These are phyloP conservation scores for Dolichallabes microphthalmus DNA, from an alignment of 2,113 vertebrate genomes.

Conservation along the genomic window DNA sequence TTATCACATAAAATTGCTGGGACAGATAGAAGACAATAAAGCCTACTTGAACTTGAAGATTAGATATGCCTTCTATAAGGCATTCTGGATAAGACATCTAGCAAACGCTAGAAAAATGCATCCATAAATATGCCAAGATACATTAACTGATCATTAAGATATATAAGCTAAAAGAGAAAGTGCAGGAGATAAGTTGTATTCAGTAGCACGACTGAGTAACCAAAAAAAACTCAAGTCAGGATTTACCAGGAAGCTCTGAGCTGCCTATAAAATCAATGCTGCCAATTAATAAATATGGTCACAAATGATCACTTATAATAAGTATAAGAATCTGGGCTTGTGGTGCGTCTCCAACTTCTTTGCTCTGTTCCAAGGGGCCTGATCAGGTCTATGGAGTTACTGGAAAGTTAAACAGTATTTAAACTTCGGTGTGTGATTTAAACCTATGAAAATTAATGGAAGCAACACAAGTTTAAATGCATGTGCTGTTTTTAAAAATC, in stretches of 20 bases:
- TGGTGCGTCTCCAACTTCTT: neutral
- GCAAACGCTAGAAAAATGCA: neutral
- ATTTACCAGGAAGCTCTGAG: neutral
- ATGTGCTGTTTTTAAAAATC: neutral
- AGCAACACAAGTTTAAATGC: neutral
- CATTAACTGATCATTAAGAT: slow-evolving; percentile 25
- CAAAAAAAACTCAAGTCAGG: neutral
- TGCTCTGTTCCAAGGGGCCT: neutral
- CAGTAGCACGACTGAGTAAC: neutral
- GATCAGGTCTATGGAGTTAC: neutral
- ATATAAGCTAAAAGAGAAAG: neutral
- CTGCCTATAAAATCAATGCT: neutral
- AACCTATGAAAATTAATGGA: neutral
- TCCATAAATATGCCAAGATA: slow-evolving; percentile 40
- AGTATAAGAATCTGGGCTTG: neutral
- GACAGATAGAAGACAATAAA: slow-evolving; percentile 11
- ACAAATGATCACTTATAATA: neutral
- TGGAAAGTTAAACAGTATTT: neutral
- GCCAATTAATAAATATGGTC: neutral
- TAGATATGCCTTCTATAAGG: slow-evolving; percentile 1
- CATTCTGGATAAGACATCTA: neutral
- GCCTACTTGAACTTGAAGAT: no score
- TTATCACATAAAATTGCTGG: slow-evolving; percentile 10
- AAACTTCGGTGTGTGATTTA: neutral
- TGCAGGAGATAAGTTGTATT: neutral